Percentiles rank a stretch among this genome's conserved stretches.
Evolutionary conservation across 2,888 invertebrate species (phyloP).

Genomic region (Shargacucullia verbasci): DNA sequence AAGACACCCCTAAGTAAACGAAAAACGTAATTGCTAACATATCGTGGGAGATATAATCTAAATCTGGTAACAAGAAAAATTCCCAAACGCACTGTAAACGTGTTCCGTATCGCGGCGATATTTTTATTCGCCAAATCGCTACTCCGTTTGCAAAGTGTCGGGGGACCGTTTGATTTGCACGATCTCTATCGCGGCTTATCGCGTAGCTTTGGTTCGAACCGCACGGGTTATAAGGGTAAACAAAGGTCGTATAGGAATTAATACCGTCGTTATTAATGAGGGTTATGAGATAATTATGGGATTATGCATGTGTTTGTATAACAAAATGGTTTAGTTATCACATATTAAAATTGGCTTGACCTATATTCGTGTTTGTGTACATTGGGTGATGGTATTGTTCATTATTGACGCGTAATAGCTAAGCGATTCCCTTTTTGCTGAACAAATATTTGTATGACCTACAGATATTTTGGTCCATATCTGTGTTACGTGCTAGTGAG

Average conservation of each 20-base stretch:
- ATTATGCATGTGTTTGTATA: conserved; percentile 32
- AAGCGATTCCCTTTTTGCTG: no score
- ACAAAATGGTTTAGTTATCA: conserved; percentile 45
- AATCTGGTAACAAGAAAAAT: conserved; percentile 65
- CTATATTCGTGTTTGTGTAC: conserved; percentile 20
- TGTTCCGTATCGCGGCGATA: conserved; percentile 72
- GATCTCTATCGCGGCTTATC: conserved; percentile 70
- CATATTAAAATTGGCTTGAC: conserved; percentile 31
- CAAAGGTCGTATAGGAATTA: conserved; percentile 54
- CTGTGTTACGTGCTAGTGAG: no score
- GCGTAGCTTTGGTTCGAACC: conserved; percentile 42
- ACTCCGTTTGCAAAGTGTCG: conserved; percentile 68
- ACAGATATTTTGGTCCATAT: no score
- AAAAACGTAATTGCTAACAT: conserved; percentile 55
- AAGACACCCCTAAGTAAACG: conserved; percentile 43
- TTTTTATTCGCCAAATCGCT: conserved; percentile 76
- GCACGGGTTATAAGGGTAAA: conserved; percentile 51
- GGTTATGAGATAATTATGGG: conserved; percentile 42
- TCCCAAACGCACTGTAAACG: conserved; percentile 79
- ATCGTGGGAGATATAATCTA: conserved; percentile 53
- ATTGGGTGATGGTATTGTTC: no score
- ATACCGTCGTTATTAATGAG: conserved; percentile 46
- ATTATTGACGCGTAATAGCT: no score
- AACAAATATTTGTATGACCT: no score
- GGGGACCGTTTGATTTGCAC: conserved; percentile 82